phyloP scores from a whole-genome alignment of 2,113 vertebrate species.

The Phrynosoma blainvillii region DNA sequence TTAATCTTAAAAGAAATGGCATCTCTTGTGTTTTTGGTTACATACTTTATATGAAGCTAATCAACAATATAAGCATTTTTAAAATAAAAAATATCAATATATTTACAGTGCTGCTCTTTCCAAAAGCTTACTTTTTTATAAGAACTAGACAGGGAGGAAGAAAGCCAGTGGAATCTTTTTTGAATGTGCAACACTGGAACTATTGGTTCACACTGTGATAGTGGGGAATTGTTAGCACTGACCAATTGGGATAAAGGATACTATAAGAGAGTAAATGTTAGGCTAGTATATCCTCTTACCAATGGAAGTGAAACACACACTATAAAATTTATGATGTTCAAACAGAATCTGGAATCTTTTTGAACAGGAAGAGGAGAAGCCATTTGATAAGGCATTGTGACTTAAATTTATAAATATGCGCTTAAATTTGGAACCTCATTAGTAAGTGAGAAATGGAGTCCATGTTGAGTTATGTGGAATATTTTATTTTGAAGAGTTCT shows the following conservation, averaged over 20 bases:
- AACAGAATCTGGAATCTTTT: slow-evolving; percentile 8
- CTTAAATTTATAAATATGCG: slow-evolving; percentile 19
- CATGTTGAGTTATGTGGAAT: slow-evolving; percentile 42
- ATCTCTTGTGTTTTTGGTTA: slow-evolving; percentile 11
- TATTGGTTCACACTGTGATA: slow-evolving; percentile 21
- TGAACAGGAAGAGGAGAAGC: neutral
- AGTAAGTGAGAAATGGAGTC: slow-evolving; percentile 26
- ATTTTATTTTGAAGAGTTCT: slow-evolving; percentile 51
- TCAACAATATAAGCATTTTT: slow-evolving; percentile 37
- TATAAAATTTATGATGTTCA: neutral
- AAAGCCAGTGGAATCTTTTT: neutral
- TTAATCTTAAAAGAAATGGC: slow-evolving; percentile 41
- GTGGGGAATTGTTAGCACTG: slow-evolving; percentile 31
- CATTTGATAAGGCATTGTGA: neutral
- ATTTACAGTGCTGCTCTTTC: slow-evolving; percentile 10
- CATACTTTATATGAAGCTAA: slow-evolving; percentile 23
- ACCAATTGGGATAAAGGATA: neutral
- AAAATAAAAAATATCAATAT: neutral
- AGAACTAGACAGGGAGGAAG: neutral
- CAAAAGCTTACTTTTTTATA: slow-evolving; percentile 36
- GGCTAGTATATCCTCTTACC: neutral
- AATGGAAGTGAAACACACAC: no score
- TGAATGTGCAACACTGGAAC: neutral
- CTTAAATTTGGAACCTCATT: slow-evolving; percentile 30
- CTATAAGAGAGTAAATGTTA: slow-evolving; percentile 20